Conservation (phyloP, 1,140 invertebrate genomes). For the Bombus pyrosoma region DNA sequence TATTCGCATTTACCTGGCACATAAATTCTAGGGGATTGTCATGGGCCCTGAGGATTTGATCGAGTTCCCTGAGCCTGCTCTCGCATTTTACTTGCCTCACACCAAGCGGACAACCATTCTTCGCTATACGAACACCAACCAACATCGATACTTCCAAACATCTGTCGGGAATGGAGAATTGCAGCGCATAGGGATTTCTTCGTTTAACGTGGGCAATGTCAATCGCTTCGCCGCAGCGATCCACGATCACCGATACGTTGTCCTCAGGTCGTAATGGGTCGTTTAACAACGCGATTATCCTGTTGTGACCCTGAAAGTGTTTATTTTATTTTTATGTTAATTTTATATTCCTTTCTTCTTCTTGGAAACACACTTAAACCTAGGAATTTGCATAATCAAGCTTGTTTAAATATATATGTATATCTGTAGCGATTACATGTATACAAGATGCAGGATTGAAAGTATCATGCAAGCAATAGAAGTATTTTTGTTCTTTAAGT, state of each 20-base stretch:
- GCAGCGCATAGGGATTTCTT: conserved; percentile 91
- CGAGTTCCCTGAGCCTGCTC: conserved; percentile 90
- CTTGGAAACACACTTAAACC: not conserved
- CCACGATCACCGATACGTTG: conserved; percentile 88
- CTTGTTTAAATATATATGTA: no score
- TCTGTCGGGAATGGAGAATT: conserved; percentile 89
- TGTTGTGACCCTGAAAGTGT: conserved; percentile 87
- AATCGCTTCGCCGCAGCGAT: conserved; percentile 90
- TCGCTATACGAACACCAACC: conserved; percentile 89
- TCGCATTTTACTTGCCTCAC: conserved; percentile 92
- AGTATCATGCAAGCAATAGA: not conserved
- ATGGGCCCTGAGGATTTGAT: conserved; percentile 89
- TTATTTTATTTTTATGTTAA: no score
- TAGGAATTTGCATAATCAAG: not conserved
- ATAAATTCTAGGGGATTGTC: conserved; percentile 93
- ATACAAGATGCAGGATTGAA: not conserved
- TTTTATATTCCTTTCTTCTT: not conserved
- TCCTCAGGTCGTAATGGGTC: conserved; percentile 90
- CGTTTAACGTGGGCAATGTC: conserved; percentile 89
- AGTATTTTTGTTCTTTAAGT: no score
- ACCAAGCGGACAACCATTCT: conserved; percentile 90
- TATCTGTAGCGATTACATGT: no score
- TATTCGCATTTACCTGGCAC: conserved; percentile 87
- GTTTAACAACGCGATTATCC: conserved; percentile 90
- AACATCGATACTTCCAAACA: conserved; percentile 92